phyloP scores from a whole-genome alignment of 1,140 invertebrate genomes.

The Heliconius hermathena region DNA sequence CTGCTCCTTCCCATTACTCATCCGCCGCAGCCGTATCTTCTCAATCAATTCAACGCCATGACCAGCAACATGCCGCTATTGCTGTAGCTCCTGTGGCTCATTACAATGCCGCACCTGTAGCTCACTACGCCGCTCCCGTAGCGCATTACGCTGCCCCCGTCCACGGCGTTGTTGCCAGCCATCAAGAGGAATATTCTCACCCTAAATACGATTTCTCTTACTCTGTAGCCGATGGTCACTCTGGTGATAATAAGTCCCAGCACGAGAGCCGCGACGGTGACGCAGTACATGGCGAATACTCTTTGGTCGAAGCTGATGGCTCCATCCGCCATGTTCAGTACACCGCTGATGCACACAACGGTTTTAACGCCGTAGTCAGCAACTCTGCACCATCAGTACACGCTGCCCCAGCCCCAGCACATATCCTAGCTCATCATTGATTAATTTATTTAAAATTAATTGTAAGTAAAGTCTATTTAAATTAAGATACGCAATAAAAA shows the following conservation, averaged over 20 bases:
- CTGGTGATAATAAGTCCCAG: constrained; percentile 81
- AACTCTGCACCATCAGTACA: constrained; percentile 69
- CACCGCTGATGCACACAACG: constrained; percentile 79
- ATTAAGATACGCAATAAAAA: background rate
- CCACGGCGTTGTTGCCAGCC: background rate
- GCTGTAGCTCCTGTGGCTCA: constrained; percentile 44
- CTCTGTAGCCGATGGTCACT: constrained; percentile 78
- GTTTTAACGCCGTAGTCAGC: constrained; percentile 83
- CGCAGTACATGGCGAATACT: constrained; percentile 82
- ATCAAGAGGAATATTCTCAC: constrained; percentile 34
- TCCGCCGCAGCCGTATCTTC: constrained; percentile 62
- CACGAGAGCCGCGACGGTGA: constrained; percentile 81
- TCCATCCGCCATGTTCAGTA: constrained; percentile 81
- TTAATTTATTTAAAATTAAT: constrained; percentile 17
- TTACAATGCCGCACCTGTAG: constrained; percentile 61
- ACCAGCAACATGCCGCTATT: constrained; percentile 40
- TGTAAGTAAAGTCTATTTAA: background rate
- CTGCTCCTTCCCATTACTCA: constrained; percentile 20
- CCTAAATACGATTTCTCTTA: constrained; percentile 52
- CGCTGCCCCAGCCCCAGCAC: constrained; percentile 12
- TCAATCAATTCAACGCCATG: constrained; percentile 62
- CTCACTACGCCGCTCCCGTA: constrained; percentile 53
- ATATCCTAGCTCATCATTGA: constrained; percentile 34
- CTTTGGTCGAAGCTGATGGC: constrained; percentile 81
- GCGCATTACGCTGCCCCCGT: constrained; percentile 54